Evolutionary conservation across 2,888 invertebrate species (phyloP).

Genomic region (Cheilosia grossa): DNA sequence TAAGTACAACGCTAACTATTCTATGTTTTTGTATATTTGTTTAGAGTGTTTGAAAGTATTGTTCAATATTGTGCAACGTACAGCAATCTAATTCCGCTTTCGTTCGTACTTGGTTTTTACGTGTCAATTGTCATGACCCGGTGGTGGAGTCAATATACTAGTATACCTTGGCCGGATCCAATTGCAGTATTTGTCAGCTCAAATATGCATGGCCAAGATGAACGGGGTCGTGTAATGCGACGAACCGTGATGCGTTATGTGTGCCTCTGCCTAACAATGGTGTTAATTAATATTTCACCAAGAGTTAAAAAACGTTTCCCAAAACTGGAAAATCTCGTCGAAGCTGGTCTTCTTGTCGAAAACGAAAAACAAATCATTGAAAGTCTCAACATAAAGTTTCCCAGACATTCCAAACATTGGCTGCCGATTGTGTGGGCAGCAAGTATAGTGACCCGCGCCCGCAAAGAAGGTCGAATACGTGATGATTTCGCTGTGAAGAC

Average conservation of each 20-base stretch:
- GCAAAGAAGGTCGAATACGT: conserved; percentile 94
- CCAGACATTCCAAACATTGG: conserved; percentile 95
- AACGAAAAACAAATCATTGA: conserved; percentile 92
- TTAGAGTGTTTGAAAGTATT: conserved; percentile 91
- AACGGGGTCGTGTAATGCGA: conserved; percentile 91
- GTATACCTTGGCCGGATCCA: conserved; percentile 94
- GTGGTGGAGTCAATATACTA: conserved; percentile 95
- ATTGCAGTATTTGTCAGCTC: conserved; percentile 94
- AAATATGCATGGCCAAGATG: conserved; percentile 93
- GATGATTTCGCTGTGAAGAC: conserved; percentile 97
- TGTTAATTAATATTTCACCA: conserved; percentile 93
- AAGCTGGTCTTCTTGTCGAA: conserved; percentile 91
- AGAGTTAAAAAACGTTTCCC: conserved; percentile 95
- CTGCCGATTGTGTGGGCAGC: conserved; percentile 96
- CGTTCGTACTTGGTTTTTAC: conserved; percentile 97
- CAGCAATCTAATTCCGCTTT: conserved; percentile 94
- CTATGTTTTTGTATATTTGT: conserved; percentile 76
- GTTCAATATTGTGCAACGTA: conserved; percentile 93
- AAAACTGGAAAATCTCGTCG: conserved; percentile 91
- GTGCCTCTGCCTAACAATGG: conserved; percentile 94
- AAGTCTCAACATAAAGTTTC: conserved; percentile 91
- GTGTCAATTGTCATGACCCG: conserved; percentile 96
- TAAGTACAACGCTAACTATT: conserved; percentile 30
- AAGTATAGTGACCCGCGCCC: conserved; percentile 93
- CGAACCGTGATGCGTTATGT: conserved; percentile 92